A percentile compares a stretch with the other conserved stretches of the same genome.
Conservation (phyloP, 2,797 vertebrate species). For the Gastrophryne carolinensis region DNA sequence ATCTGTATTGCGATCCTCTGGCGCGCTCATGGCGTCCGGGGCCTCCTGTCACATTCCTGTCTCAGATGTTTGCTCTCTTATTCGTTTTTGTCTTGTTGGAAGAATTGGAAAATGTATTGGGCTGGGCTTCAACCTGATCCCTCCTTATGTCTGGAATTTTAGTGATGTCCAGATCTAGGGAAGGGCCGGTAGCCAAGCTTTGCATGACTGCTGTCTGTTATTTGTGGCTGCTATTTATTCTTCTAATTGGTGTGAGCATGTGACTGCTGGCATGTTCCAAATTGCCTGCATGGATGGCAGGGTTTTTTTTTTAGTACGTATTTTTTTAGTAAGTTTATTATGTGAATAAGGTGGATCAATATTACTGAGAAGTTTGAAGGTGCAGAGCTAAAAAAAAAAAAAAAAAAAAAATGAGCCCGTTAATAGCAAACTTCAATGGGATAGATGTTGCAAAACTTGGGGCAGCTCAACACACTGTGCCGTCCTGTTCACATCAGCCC, state of each 20-base stretch:
- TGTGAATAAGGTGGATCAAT: no score
- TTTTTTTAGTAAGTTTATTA: no score
- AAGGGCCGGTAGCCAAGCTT: background rate
- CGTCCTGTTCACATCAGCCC: no score
- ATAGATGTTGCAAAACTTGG: no score
- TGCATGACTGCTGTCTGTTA: background rate
- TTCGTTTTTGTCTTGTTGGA: constrained; percentile 27
- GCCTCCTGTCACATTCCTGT: constrained; percentile 27
- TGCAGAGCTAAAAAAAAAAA: no score
- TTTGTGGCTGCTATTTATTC: background rate
- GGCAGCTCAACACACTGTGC: no score
- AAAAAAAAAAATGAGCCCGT: no score
- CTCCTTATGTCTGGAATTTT: constrained; percentile 13
- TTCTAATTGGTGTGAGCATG: background rate
- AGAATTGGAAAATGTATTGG: constrained; percentile 17
- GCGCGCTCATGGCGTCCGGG: constrained; percentile 2
- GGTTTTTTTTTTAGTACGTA: background rate
- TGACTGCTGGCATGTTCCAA: background rate
- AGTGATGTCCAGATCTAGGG: background rate
- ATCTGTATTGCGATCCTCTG: constrained; percentile 13
- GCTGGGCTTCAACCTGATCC: constrained; percentile 9
- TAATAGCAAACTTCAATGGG: no score
- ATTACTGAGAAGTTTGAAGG: no score
- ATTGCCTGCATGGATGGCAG: background rate
- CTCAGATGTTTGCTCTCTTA: background rate